These are phyloP conservation scores for Notothenia rossii DNA, from an alignment of 2,113 vertebrate genomes.

Conservation along the genomic window DNA sequence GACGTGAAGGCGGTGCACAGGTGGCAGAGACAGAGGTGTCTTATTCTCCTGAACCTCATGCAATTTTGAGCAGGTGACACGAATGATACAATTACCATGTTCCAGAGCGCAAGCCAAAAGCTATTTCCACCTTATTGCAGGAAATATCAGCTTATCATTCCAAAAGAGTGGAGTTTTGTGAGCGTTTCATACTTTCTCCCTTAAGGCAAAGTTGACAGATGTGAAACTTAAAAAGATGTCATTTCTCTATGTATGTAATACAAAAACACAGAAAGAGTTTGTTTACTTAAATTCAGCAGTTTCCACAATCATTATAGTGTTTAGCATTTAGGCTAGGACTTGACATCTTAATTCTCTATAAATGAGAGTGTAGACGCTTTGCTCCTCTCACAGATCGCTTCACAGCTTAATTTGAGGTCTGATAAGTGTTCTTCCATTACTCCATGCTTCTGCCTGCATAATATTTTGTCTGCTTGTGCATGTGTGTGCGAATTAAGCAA, in stretches of 20 bases:
- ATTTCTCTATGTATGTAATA: constrained; percentile 13
- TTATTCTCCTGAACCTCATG: constrained; percentile 63
- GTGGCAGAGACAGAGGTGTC: constrained; percentile 47
- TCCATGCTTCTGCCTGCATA: constrained; percentile 12
- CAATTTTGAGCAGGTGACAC: constrained; percentile 58
- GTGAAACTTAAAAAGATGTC: constrained; percentile 23
- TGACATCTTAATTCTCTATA: constrained; percentile 31
- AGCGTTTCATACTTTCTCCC: constrained; percentile 9
- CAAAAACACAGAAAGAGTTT: constrained; percentile 13
- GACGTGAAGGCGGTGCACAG: constrained; percentile 52
- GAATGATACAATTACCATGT: constrained; percentile 57
- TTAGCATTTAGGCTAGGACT: not conserved
- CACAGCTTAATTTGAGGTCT: constrained; percentile 39
- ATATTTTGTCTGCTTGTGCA: constrained; percentile 2
- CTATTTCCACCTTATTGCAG: constrained; percentile 54
- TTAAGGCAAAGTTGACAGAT: constrained; percentile 36
- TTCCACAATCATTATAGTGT: not conserved
- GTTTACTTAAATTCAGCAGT: constrained; percentile 34
- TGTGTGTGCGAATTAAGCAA: not conserved
- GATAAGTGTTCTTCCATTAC: constrained; percentile 36
- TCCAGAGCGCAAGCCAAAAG: constrained; percentile 40
- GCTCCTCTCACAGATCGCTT: constrained; percentile 24
- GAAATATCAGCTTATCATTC: constrained; percentile 38
- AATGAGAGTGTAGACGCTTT: constrained; percentile 43
- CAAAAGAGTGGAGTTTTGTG: constrained; percentile 22